Evolutionary conservation across 2,797 vertebrate species (phyloP).

Genomic region (Pseudochirops cupreus): DNA sequence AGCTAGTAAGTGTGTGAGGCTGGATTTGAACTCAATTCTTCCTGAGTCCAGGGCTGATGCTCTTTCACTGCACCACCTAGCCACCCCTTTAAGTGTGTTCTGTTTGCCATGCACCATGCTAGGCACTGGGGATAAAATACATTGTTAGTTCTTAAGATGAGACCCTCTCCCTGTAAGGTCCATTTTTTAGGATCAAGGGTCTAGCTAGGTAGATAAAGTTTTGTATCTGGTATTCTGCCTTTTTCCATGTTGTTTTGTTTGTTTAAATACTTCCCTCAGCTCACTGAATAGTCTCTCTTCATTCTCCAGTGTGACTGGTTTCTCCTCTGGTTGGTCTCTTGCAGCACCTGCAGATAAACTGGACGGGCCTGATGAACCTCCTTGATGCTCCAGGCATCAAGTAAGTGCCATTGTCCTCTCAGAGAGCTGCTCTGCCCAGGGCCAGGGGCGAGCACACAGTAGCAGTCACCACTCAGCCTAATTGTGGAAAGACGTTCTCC

Average conservation of each 20-base stretch:
- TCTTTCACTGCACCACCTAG: too few species aligned
- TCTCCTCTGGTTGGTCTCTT: conserved; percentile 15
- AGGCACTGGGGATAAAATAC: not conserved
- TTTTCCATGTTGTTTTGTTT: not conserved
- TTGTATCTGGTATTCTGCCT: not conserved
- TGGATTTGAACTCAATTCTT: too few species aligned
- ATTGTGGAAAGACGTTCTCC: not conserved
- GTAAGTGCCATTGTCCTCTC: conserved; percentile 78
- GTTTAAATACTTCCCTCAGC: not conserved
- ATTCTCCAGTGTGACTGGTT: not conserved
- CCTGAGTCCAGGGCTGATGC: too few species aligned
- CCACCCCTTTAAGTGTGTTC: not conserved
- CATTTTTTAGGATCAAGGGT: not conserved
- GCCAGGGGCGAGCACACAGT: rapidly evolving
- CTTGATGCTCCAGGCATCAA: conserved; percentile 93
- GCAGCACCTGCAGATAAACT: conserved; percentile 92
- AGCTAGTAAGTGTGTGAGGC: too few species aligned
- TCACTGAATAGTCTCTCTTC: not conserved
- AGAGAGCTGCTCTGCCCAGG: rapidly evolving
- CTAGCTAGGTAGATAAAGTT: not conserved
- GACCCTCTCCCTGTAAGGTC: not conserved
- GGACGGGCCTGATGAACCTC: conserved; percentile 96
- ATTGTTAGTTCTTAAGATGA: not conserved
- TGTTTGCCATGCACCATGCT: not conserved
- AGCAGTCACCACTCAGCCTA: not conserved